Percentiles rank a stretch among this genome's conserved stretches.
Conservation (phyloP, 2,888 invertebrate species). For the Volucella zonaria region DNA sequence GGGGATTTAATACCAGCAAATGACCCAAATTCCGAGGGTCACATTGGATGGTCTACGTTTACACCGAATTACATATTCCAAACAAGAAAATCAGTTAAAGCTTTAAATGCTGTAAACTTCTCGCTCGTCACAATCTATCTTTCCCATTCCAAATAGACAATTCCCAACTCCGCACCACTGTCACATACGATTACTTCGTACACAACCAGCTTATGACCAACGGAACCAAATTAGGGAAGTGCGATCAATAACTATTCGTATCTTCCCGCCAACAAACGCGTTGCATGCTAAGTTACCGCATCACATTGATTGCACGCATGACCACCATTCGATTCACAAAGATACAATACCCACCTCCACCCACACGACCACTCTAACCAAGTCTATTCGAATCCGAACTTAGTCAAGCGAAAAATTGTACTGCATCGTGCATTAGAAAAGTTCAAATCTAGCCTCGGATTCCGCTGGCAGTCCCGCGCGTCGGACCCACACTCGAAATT, state of each 20-base stretch:
- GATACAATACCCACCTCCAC: slow-evolving; percentile 2
- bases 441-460: slow-evolving; percentile 55
- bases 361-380: slow-evolving; percentile 33
- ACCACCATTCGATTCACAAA: slow-evolving; percentile 22
- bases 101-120: slow-evolving; percentile 22
- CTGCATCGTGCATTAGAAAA: slow-evolving; percentile 42
- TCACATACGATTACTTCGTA: slow-evolving; percentile 40
- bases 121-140: slow-evolving; percentile 42
- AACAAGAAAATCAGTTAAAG: slow-evolving; percentile 6
- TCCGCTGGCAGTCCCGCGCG: neutral
- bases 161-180: slow-evolving; percentile 41
- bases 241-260: slow-evolving; percentile 61
- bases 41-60: neutral
- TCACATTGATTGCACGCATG: slow-evolving; percentile 61
- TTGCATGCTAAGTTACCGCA: slow-evolving; percentile 66
- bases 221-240: slow-evolving; percentile 73
- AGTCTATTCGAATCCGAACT: slow-evolving; percentile 15
- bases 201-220: slow-evolving; percentile 56
- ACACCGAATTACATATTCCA: slow-evolving; percentile 5
- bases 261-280: slow-evolving; percentile 50
- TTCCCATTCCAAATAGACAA: slow-evolving; percentile 37
- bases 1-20: too few species aligned
- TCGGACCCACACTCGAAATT: slow-evolving; percentile 22
- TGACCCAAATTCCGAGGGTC: slow-evolving; percentile 33
- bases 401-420: slow-evolving; percentile 39